Conservation (phyloP, 2,888 invertebrate genomes). For the Leptinotarsa juncta region DNA sequence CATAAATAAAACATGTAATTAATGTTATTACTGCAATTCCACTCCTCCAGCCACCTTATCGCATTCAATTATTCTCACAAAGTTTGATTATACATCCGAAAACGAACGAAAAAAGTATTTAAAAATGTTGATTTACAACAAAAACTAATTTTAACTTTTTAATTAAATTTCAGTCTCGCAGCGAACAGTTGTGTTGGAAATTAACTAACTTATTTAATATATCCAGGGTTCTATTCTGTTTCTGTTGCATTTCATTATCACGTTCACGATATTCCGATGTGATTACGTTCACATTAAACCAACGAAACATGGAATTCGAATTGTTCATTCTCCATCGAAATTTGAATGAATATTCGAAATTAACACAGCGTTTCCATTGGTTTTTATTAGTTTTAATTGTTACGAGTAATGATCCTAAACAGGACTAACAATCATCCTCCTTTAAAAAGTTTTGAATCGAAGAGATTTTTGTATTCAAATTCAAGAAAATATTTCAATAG, state of each 20-base stretch:
- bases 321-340: conserved; percentile 27
- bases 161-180: conserved; percentile 63
- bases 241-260: conserved; percentile 49
- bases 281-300: conserved; percentile 43
- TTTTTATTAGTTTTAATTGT: too few species aligned
- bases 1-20: conserved; percentile 53
- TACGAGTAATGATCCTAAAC: too few species aligned
- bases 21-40: conserved; percentile 51
- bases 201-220: conserved; percentile 62
- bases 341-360: conserved; percentile 1
- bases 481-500: too few species aligned
- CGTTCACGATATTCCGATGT: conserved; percentile 44
- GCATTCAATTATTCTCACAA: conserved; percentile 57
- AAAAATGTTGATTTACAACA: conserved; percentile 66
- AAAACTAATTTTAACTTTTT: conserved; percentile 67
- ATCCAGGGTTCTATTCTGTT: conserved; percentile 48
- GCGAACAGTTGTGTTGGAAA: conserved; percentile 62
- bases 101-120: conserved; percentile 58
- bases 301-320: conserved; percentile 34
- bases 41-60: conserved; percentile 52
- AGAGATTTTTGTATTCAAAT: too few species aligned
- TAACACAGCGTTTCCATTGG: too few species aligned
- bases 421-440: too few species aligned
- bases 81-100: conserved; percentile 57
- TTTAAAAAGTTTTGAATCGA: too few species aligned